A percentile compares a stretch with the other conserved stretches of the same genome.
phyloP scores from a whole-genome alignment of 2,888 invertebrate genomes.

The Heliconius aoede region DNA sequence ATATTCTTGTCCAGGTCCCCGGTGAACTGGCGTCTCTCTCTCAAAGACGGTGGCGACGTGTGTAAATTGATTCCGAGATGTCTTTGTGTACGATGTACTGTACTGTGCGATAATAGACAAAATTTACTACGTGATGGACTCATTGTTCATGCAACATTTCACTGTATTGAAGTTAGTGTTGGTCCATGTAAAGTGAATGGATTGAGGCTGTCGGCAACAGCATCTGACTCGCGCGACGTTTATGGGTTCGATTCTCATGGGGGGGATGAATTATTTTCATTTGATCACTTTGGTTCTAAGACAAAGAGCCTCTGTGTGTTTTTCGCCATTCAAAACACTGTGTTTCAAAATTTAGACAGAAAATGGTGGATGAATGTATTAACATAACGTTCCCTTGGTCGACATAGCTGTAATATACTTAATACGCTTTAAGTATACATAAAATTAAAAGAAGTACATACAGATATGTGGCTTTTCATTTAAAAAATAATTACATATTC shows the following conservation, averaged over 20 bases:
- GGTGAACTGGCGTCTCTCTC: conserved; percentile 11
- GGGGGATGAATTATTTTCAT: not conserved
- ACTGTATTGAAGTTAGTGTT: conserved; percentile 4
- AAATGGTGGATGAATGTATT: no score
- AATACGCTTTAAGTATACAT: no score
- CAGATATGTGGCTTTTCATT: no score
- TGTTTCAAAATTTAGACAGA: no score
- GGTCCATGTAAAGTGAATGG: not conserved
- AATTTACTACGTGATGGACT: conserved; percentile 22
- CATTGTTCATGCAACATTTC: conserved; percentile 24
- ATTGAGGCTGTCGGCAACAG: not conserved
- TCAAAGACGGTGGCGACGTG: conserved; percentile 13
- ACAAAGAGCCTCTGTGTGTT: no score
- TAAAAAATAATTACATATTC: no score
- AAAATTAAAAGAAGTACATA: no score
- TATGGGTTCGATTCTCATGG: not conserved
- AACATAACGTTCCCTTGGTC: no score
- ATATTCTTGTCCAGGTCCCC: conserved; percentile 19
- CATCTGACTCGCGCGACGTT: not conserved
- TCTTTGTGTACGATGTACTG: conserved; percentile 26
- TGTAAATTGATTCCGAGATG: conserved; percentile 24
- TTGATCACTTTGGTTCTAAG: not conserved
- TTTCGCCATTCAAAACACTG: no score
- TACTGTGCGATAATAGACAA: conserved; percentile 17
- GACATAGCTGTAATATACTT: no score